Percentiles rank a stretch among this genome's conserved stretches.
Evolutionary conservation across 2,888 invertebrate genomes (phyloP).

Genomic region (Diachrysia chrysitis): DNA sequence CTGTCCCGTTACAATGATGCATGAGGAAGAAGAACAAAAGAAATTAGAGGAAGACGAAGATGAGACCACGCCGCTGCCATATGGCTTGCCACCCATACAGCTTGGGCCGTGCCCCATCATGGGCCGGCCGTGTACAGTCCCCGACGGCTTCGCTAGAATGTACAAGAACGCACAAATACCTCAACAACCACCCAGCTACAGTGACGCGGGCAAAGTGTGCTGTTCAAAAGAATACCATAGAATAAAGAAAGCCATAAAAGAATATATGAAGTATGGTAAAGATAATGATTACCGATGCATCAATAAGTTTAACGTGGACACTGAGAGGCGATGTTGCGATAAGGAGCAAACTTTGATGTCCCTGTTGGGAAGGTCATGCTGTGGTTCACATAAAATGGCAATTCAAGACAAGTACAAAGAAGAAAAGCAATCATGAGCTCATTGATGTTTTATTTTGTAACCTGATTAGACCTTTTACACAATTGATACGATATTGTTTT

Average conservation of each 20-base stretch:
- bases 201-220: constrained; percentile 83
- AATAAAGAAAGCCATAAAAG: constrained; percentile 82
- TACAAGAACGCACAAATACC: constrained; percentile 78
- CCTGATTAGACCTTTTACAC: constrained; percentile 67
- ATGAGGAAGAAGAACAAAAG: constrained; percentile 75
- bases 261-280: constrained; percentile 80
- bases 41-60: constrained; percentile 79
- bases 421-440: constrained; percentile 54
- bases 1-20: constrained; percentile 77
- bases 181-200: constrained; percentile 77
- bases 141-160: constrained; percentile 85
- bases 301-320: constrained; percentile 81
- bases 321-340: constrained; percentile 83
- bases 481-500: constrained; percentile 41
- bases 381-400: constrained; percentile 81
- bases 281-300: constrained; percentile 80
- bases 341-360: constrained; percentile 78
- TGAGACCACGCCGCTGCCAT: constrained; percentile 78
- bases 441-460: constrained; percentile 88
- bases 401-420: constrained; percentile 79
- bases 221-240: constrained; percentile 85
- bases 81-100: constrained; percentile 82
- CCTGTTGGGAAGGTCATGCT: constrained; percentile 79
- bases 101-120: constrained; percentile 85
- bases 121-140: constrained; percentile 81